Percentiles rank a stretch among this genome's conserved stretches.
These are phyloP conservation scores for Drosophila planitibia DNA, from an alignment of 2,888 invertebrate genomes.

Conservation along the genomic window DNA sequence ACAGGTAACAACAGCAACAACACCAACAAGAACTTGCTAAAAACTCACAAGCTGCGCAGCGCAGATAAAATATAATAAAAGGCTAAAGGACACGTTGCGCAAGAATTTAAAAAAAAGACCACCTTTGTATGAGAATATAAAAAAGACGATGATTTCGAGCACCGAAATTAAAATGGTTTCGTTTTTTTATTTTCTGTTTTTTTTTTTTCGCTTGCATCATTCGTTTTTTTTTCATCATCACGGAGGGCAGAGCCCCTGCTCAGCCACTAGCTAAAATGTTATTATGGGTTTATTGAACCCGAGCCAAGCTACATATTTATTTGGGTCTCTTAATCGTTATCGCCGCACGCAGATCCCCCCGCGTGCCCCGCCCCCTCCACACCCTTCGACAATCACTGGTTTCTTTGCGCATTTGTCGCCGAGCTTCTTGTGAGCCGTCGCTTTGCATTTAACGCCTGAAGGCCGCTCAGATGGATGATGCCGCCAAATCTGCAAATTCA, in stretches of 20 bases:
- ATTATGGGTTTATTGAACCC: conserved; percentile 70
- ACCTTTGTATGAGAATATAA: conserved; percentile 55
- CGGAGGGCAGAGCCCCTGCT: conserved; percentile 59
- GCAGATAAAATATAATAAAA: conserved; percentile 75
- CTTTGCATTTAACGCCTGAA: conserved; percentile 80
- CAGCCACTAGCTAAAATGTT: conserved; percentile 63
- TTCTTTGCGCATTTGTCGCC: conserved; percentile 68
- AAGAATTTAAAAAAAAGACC: conserved; percentile 77
- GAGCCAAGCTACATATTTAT: conserved; percentile 66
- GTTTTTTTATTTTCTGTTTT: neutral
- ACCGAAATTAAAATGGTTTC: conserved; percentile 70
- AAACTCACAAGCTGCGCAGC: conserved; percentile 45
- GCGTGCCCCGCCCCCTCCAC: neutral
- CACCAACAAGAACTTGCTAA: conserved; percentile 18
- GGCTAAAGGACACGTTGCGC: conserved; percentile 79
- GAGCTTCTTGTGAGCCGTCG: conserved; percentile 59
- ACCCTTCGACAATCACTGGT: conserved; percentile 3
- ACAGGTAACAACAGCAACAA: conserved; percentile 31
- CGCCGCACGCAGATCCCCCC: conserved; percentile 19
- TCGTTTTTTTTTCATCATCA: neutral
- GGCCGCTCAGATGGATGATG: conserved; percentile 80
- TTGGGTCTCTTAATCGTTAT: conserved; percentile 73
- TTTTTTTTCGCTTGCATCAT: conserved; percentile 1
- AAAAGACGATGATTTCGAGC: conserved; percentile 20
- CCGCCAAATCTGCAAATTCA: conserved; percentile 55